Evolutionary conservation across 2,888 invertebrate species (phyloP).

Genomic region (Hetaerina titia): DNA sequence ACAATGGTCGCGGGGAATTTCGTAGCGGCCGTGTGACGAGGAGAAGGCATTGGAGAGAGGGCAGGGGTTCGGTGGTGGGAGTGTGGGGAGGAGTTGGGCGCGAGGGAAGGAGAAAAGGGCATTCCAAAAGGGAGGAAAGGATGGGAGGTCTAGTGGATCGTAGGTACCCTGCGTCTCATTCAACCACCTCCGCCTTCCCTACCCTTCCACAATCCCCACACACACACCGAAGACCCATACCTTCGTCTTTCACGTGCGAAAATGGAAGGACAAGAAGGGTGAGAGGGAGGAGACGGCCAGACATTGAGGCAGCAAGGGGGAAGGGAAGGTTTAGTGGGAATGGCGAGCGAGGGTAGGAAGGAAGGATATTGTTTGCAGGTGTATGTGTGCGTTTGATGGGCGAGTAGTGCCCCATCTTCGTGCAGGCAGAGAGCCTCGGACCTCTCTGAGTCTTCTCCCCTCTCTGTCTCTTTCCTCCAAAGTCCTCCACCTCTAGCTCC

Average conservation of each 20-base stretch:
- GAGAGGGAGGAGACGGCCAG: background rate
- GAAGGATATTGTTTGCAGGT: constrained; percentile 24
- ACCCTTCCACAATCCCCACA: background rate
- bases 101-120: background rate
- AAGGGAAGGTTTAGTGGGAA: background rate
- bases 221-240: no score
- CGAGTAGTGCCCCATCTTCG: constrained; percentile 13
- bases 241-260: no score
- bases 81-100: background rate
- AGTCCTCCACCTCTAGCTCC: background rate
- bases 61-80: background rate
- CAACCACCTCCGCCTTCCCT: background rate
- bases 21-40: background rate
- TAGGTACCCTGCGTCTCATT: no score
- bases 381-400: background rate
- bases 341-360: background rate
- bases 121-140: background rate
- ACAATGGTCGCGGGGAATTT: constrained; percentile 49
- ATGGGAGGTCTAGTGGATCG: no score
- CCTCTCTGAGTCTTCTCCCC: background rate
- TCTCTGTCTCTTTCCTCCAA: background rate
- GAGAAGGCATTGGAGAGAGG: background rate
- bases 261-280: background rate
- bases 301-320: background rate
- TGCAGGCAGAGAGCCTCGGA: background rate